Base-by-base conservation (phyloP, 1,140 invertebrate genomes). In the Acromyrmex charruanus region DNA sequence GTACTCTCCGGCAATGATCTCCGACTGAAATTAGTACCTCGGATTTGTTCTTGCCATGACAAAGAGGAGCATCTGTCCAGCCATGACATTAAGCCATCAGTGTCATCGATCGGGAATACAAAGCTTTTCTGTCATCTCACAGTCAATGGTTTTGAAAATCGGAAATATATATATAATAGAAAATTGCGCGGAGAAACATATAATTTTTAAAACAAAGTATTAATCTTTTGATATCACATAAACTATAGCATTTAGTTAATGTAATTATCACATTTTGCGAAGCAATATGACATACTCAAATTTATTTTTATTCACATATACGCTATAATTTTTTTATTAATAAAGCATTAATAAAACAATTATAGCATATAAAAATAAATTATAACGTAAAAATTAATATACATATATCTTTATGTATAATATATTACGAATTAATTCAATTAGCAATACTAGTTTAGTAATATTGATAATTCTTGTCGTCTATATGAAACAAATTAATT, bases 11-110 rank as follows among this genome's bases (percentile, higher is more conserved):
- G 10, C 9, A n/a, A 12, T 35, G 39, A 18, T 14, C 44, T 87
- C 53, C 53, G 2, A 7, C 9, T 49, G n/a, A 53, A 87, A 77
- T 86, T 39, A 25, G 49, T 68, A 68, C 9, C 14, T 53, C 21
- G 6, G 21, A 79, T 79, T 77, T 79, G 44, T 79, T 66, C 18
- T 66, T 53, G 49, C n/a, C 28, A 44, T 10, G 25, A 58, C 12
- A 25, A 7, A n/a, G 9, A 66, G 9, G 14, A 55, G n/a, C n/a
- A 80, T 80, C 28, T 35, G 68, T 12, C 44, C 18, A 25, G 31
- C 10, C 55, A 5, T 35, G 16, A 7, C 3, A 18, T 77, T 66
- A 14, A 10, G 39, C 10, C 21, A 35, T 4, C 39, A 9, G 18
- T 51, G 39, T 53, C 28, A 80, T 35, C 49, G 77, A 25, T 80